Base-by-base conservation (phyloP, 2,888 invertebrate species). In the Dynastes hyllus region DNA sequence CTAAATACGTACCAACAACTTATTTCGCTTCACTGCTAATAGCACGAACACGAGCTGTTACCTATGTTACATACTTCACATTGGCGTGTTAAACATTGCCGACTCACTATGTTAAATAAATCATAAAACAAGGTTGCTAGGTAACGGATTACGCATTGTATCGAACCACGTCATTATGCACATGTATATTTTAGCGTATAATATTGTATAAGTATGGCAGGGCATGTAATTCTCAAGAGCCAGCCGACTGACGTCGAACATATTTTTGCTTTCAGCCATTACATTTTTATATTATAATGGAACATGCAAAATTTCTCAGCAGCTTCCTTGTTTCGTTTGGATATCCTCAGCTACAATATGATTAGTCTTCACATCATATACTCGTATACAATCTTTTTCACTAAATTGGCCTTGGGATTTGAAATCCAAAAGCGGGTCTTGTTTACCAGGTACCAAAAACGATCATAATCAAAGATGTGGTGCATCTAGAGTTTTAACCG, bases 91-190 rank as follows among this genome's bases (percentile, higher is more conserved):
- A 45, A 13, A 50, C 29, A 9, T 29, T 32, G 73, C 73, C 61
- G 73, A 73, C 73, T 73, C 73, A 73, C 61, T 61, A 61, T 58
- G 37, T 73, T 73, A 73, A 73, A 73, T 73, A 73, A 58, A 73
- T 73, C 73, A 73, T 73, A 73, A 73, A 61, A 73, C 22, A 61
- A 40, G 73, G 73, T 73, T 73, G 58, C 73, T 61, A 40, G 45
- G 73, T 73, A 73, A 73, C 73, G 40, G 73, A 22, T 27, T 73
- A 73, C 73, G 73, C 73, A 61, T 73, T 37, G 73, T 73, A 73
- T 73, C 37, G 73, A 73, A 73, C 61, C 45, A 32, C 32, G 37
- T 40, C 66, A 40, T 37, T 40, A 40, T 66, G 66, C 40, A 61
- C 66, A 66, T 67, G 67, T 45, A 50, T 69, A 50, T 69, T 69